A percentile compares a stretch with the other conserved stretches of the same genome.
phyloP scores from a whole-genome alignment of 2,888 invertebrate genomes.

The Lycocerus yunnanus region DNA sequence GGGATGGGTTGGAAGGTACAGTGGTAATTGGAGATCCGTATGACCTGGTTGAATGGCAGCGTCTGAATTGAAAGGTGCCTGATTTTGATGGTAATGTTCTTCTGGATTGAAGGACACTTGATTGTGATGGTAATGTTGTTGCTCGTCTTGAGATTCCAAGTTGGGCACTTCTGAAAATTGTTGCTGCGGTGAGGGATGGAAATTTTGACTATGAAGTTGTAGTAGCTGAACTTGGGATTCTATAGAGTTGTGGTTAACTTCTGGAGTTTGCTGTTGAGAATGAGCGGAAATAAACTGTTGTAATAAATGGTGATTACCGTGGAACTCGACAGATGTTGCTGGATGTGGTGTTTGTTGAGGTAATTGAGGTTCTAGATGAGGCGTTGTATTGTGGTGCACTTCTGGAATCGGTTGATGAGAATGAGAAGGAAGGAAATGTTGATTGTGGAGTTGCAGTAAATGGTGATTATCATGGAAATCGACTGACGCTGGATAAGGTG shows the following conservation, averaged over 20 bases:
- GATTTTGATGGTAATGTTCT: conserved; percentile 12
- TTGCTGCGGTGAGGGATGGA: conserved; percentile 2
- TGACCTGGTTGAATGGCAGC: conserved; percentile 47
- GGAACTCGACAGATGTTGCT: conserved; percentile 20
- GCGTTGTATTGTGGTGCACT: conserved; percentile 1
- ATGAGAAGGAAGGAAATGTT: neutral
- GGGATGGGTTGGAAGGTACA: conserved; percentile 48
- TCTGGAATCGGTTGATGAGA: neutral
- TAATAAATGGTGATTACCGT: conserved; percentile 8
- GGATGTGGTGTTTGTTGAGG: conserved; percentile 11
- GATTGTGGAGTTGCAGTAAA: neutral
- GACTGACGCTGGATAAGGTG: neutral
- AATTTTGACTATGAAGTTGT: neutral
- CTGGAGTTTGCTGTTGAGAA: neutral
- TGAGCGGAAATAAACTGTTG: neutral
- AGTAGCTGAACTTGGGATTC: neutral
- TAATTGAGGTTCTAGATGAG: conserved; percentile 23
- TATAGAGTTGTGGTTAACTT: neutral
- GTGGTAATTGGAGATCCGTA: conserved; percentile 48
- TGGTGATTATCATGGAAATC: neutral
- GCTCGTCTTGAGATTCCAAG: neutral
- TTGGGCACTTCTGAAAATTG: neutral
- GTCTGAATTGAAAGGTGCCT: conserved; percentile 10
- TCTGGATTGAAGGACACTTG: neutral
- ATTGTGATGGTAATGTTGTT: conserved; percentile 2